Evolutionary conservation across 2,888 invertebrate genomes (phyloP), one percentile per base, ranked within the genome.

Genomic region (Oxytorus armatus): DNA sequence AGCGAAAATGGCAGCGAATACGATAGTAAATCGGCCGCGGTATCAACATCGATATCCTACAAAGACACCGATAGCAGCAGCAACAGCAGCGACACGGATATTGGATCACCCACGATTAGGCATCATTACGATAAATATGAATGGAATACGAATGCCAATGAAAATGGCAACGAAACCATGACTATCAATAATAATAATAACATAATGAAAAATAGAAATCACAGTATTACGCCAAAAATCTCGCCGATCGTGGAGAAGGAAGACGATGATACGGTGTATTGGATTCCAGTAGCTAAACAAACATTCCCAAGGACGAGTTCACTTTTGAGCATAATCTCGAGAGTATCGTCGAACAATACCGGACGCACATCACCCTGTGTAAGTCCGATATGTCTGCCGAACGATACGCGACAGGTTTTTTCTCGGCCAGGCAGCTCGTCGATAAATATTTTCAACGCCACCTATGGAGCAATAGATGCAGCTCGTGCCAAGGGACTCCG

Each of bases 241-340:
- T 29, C n/a, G 0, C 5, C 11, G 7, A 18, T 7, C 11, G 23
- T 18, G 16, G 0, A 21, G 11, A 42, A 16, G 14, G 21, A 63
- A 1, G 85, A 85, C 0, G 84, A 86, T 0, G 86, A 87, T 8
- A 77, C 81, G 1, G 86, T 87, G 0, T 85, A 85, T 36, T 89
- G 89, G 89, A 86, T 86, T 44, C 85, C 86, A 0, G 66, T 8
- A 84, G 3, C 68, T 53, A 16, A 53, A 53, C 25, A 42, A n/a
- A 74, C 78, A 3, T 18, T 85, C 14, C 85, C 84, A 16, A 79
- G 88, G 8, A 85, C 84, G 2, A 88, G 88, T 59, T 87, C 89
- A 1, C 57, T 83, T 0, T 51, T 87, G n/a, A 89, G 86, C 63
- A 69, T 85, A 39, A 42, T 36, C 7, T 84, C 86, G 0, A 75